Base-by-base conservation (phyloP, 2,113 vertebrate genomes). In the Etheostoma cragini region DNA sequence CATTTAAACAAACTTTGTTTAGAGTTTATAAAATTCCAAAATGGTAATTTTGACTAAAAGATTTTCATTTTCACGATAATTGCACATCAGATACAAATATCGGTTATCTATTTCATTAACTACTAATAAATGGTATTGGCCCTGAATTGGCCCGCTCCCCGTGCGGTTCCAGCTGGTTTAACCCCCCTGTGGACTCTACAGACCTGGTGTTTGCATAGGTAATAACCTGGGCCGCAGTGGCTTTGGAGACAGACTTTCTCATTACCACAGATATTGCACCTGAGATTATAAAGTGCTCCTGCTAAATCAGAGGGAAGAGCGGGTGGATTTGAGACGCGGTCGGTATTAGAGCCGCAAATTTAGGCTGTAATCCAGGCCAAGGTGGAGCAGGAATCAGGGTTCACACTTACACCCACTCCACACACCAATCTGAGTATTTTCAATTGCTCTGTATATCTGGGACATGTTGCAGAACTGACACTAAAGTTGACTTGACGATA, bases 281-380 rank as follows among this genome's bases (percentile, higher is more conserved):
- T 69, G 76, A 2, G 78, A 89, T 89, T 85, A 80, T 42, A 64
- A 57, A 30, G 77, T 14, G 57, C 46, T 70, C 85, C 56, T 68
- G 81, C 84, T 66, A 82, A 85, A 64, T 83, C 81, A 72, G 83
- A 82, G 64, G 53, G 53, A 82, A 81, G 80, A 80, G 78, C 21
- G 10, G 12, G 63, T 78, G 82, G 91, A 88, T 84, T 76, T 84
- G 73, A 46, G 76, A 76, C 54, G 76, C 63, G 4, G 4, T 71
- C 4, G n/a, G 74, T 33, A 83, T 87, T 84, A 86, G 78, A 83
- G 77, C 83, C 72, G 72, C 46, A 22, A 78, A 76, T 87, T 83
- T 26, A 72, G 81, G 87, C 57, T 82, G 86, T 88, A 89, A 89
- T 89, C 89, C 87, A 58, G 38, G 52, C 15, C 42, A 0, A 67